These are phyloP conservation scores for Xylocopa sonorina DNA, from an alignment of 1,140 invertebrate species.

Conservation along the genomic window DNA sequence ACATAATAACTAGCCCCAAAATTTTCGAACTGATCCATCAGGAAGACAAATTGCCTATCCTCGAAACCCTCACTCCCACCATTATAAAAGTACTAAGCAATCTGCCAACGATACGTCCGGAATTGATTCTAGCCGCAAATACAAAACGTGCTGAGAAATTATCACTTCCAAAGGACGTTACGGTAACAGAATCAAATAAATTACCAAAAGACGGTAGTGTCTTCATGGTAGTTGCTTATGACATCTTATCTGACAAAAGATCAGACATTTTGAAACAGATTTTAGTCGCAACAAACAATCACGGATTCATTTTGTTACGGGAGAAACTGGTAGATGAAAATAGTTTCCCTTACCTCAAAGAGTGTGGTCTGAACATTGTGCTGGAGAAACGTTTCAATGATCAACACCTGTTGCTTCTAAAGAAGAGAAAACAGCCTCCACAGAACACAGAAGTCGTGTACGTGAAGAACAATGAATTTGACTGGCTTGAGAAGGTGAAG, in stretches of 20 bases:
- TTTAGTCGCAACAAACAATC: slow-evolving; percentile 71
- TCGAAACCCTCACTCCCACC: slow-evolving; percentile 81
- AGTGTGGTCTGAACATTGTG: slow-evolving; percentile 68
- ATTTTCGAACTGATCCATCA: slow-evolving; percentile 86
- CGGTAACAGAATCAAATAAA: slow-evolving; percentile 85
- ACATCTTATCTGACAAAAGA: slow-evolving; percentile 64
- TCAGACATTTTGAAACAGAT: slow-evolving; percentile 65
- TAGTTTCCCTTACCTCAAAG: slow-evolving; percentile 53
- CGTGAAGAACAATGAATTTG: slow-evolving; percentile 75
- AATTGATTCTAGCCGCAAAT: slow-evolving; percentile 78
- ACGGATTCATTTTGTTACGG: slow-evolving; percentile 82
- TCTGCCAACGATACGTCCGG: slow-evolving; percentile 85
- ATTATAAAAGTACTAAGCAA: slow-evolving; percentile 84
- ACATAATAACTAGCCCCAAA: slow-evolving; percentile 85
- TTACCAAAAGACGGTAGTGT: slow-evolving; percentile 83
- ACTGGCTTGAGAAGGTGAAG: slow-evolving; percentile 82
- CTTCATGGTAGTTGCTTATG: slow-evolving; percentile 81
- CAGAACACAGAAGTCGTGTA: slow-evolving; percentile 69
- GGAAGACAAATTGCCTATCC: slow-evolving; percentile 78
- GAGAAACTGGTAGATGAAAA: slow-evolving; percentile 66
- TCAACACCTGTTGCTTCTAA: slow-evolving; percentile 71
- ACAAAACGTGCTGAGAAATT: slow-evolving; percentile 77
- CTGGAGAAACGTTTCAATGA: slow-evolving; percentile 70
- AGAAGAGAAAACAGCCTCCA: slow-evolving; percentile 66
- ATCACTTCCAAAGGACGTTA: slow-evolving; percentile 81